Percentiles rank a stretch among this genome's conserved stretches.
phyloP scores from a whole-genome alignment of 2,888 invertebrate species.

The Psococerastis gibbosa region DNA sequence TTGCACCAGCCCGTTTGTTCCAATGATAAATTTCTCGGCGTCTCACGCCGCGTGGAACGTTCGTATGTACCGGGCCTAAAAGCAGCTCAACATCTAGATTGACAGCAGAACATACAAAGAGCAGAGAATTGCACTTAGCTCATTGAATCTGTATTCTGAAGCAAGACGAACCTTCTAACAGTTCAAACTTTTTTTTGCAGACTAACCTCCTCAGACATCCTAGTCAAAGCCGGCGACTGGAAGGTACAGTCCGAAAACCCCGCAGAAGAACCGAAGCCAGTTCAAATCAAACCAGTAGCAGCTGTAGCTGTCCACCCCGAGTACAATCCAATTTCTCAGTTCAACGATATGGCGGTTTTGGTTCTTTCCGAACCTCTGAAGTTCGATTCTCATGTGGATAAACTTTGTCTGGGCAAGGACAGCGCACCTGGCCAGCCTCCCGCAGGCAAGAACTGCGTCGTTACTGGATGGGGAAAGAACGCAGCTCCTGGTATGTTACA shows the following conservation, averaged over 20 bases:
- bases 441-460: conserved; percentile 43
- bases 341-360: conserved; percentile 53
- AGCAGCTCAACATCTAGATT: too few species aligned
- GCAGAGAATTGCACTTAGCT: too few species aligned
- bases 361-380: conserved; percentile 38
- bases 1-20: too few species aligned
- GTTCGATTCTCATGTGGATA: conserved; percentile 49
- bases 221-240: conserved; percentile 70
- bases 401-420: conserved; percentile 49
- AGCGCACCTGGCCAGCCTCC: conserved; percentile 27
- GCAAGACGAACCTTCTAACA: too few species aligned
- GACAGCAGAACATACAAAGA: too few species aligned
- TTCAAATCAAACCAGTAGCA: conserved; percentile 54
- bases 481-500: too few species aligned
- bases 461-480: conserved; percentile 66
- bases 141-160: too few species aligned
- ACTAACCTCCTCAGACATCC: conserved; percentile 41
- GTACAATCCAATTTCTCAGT: conserved; percentile 37
- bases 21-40: too few species aligned
- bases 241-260: conserved; percentile 48
- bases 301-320: conserved; percentile 49
- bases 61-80: too few species aligned
- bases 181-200: too few species aligned
- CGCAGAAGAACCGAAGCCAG: conserved; percentile 51
- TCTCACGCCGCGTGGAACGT: too few species aligned